These are phyloP conservation scores for Micromesistius poutassou DNA, from an alignment of 2,797 vertebrate species.

Conservation along the genomic window DNA sequence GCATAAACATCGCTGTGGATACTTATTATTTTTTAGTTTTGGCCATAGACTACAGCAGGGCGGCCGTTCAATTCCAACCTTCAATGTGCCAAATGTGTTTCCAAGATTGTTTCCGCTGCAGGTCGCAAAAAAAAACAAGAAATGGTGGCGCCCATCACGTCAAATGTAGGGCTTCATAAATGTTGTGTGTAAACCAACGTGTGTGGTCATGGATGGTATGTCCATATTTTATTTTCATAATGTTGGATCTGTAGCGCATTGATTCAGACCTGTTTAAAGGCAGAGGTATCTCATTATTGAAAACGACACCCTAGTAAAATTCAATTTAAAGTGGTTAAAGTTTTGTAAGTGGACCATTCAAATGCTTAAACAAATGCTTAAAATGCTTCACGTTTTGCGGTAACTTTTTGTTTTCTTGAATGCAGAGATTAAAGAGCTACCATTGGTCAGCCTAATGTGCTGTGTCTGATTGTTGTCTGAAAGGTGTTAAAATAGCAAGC, in stretches of 20 bases:
- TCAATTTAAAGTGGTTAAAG: background rate
- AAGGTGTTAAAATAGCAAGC: slow-evolving; percentile 8
- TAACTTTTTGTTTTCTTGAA: background rate
- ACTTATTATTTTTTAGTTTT: too few species aligned
- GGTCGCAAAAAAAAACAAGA: too few species aligned
- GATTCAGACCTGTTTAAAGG: background rate
- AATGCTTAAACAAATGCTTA: background rate
- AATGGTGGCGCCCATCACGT: too few species aligned
- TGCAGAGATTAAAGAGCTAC: background rate
- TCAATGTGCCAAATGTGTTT: too few species aligned
- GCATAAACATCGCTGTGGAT: too few species aligned
- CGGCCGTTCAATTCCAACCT: too few species aligned
- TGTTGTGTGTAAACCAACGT: too few species aligned
- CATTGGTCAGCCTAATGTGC: background rate
- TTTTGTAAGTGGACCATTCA: background rate
- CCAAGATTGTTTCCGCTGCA: too few species aligned
- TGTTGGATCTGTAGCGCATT: background rate
- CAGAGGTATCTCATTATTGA: background rate
- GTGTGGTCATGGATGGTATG: too few species aligned
- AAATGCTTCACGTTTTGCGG: too few species aligned
- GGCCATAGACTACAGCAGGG: too few species aligned
- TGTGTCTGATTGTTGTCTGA: slow-evolving; percentile 2
- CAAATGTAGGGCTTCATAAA: too few species aligned
- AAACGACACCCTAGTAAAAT: background rate
- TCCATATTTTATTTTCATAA: background rate